Percentiles rank a stretch among this genome's conserved stretches.
Evolutionary conservation across 2,797 vertebrate genomes (phyloP).

Genomic region (Urocyon cinereoargenteus): DNA sequence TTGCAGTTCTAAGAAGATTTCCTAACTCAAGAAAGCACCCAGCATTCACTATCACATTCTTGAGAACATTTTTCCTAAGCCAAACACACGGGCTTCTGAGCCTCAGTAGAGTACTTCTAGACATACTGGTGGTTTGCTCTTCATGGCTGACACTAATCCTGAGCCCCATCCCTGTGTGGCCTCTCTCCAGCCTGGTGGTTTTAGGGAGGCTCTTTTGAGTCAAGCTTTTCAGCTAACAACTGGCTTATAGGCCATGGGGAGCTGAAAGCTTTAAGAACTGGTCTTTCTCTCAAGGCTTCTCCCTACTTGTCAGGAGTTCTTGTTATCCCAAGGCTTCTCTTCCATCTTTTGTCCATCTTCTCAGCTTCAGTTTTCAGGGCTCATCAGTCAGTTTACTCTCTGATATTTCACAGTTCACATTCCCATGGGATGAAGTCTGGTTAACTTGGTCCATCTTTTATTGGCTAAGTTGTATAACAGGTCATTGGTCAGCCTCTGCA

Average conservation of each 20-base stretch:
- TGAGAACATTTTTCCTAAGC: not conserved
- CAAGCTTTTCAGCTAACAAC: not conserved
- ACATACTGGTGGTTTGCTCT: not conserved
- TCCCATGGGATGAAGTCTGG: not conserved
- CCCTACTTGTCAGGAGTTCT: not conserved
- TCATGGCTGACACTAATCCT: not conserved
- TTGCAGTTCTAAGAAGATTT: not conserved
- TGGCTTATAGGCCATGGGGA: not conserved
- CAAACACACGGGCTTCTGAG: not conserved
- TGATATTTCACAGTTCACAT: not conserved
- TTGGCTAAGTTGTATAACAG: not conserved
- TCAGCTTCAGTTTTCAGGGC: not conserved
- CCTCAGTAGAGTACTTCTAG: not conserved
- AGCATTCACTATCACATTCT: not conserved
- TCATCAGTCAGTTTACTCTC: not conserved
- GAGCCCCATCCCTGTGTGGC: not conserved
- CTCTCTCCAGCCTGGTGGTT: not conserved
- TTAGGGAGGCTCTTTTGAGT: not conserved
- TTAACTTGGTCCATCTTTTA: not conserved
- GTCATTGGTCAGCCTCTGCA: not conserved
- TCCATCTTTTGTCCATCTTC: not conserved
- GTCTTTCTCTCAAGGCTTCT: not conserved
- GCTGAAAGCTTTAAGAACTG: not conserved
- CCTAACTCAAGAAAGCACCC: not conserved
- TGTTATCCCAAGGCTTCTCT: not conserved